phyloP scores from a whole-genome alignment of 1,140 invertebrate genomes.

The Drosophila orena region DNA sequence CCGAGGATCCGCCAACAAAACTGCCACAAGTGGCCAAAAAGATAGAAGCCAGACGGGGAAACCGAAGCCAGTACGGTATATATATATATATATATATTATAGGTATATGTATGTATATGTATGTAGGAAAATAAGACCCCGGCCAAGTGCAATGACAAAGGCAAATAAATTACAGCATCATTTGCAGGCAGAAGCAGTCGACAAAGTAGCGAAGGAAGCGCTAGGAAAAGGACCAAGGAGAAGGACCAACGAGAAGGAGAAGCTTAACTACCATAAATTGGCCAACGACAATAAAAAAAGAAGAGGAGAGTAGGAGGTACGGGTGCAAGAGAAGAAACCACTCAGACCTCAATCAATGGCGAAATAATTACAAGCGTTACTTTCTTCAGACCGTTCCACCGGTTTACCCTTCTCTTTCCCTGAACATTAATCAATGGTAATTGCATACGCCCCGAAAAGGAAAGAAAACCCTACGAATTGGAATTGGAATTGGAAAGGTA shows the following conservation, averaged over 20 bases:
- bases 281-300: constrained; percentile 20
- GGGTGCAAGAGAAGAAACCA: not conserved
- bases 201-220: constrained; percentile 30
- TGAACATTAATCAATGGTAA: constrained; percentile 34
- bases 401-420: constrained; percentile 16
- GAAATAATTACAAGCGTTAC: constrained; percentile 53
- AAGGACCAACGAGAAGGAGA: constrained; percentile 14
- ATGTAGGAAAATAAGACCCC: not conserved
- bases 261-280: constrained; percentile 34
- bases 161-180: constrained; percentile 71
- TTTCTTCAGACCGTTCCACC: constrained; percentile 20
- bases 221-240: constrained; percentile 18
- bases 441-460: constrained; percentile 16
- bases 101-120: too few species aligned
- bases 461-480: not conserved
- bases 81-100: too few species aligned
- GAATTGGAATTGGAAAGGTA: constrained; percentile 7
- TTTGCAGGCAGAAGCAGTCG: constrained; percentile 51
- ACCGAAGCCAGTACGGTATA: not conserved
- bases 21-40: constrained; percentile 55
- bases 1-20: constrained; percentile 23
- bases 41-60: constrained; percentile 6
- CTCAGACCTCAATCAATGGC: constrained; percentile 44
- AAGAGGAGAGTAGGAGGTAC: too few species aligned
- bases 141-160: constrained; percentile 48